Base-by-base conservation (phyloP, 2,888 invertebrate species). In the Leuctra nigra region DNA sequence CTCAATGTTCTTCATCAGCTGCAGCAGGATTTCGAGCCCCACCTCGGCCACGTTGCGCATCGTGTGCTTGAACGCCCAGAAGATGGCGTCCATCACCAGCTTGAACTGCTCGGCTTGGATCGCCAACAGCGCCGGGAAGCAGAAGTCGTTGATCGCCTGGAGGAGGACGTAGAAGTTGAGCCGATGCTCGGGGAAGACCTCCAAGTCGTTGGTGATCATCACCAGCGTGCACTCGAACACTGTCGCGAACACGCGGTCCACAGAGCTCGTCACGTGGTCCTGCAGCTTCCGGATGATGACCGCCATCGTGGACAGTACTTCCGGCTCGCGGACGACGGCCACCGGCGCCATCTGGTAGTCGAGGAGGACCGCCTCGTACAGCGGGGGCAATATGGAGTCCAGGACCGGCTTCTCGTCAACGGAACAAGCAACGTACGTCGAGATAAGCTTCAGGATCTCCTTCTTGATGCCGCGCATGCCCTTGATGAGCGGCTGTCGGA, bases 21-120 rank as follows among this genome's bases (percentile, higher is more conserved):
- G 78, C 68, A 86, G 87, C 63, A 98, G 77, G 68, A 98, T 96
- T 65, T 79, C 74, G 22, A 91, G 77, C 53, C 95, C 95, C 58
- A 92, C 97, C 69, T 99, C 98, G 4, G 98, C 96, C 14, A 99
- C 98, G 75, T 97, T 96, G 66, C 98, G 82, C 97, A 99, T 98
- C 35, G 97, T 97, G 73, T 99, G 99, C 73, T 99, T 99, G 76
- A 99, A 97, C 63, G 97, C 98, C 99, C 99, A 99, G 66, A 99
- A 95, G 66, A 99, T 91, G 59, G 98, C 96, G 76, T 99, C 98
- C 68, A 99, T 80, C 61, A 99, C 94, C 68, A 98, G 79, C 72
- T 96, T 95, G 73, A 99, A 97, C 75, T 98, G 96, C 61, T 91
- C 87, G 64, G 95, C 92, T 63, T 95, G 92, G 77, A 97, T 95